Evolutionary conservation across 2,797 vertebrate species (phyloP).

Genomic region (Stomatorhinus walkeri): DNA sequence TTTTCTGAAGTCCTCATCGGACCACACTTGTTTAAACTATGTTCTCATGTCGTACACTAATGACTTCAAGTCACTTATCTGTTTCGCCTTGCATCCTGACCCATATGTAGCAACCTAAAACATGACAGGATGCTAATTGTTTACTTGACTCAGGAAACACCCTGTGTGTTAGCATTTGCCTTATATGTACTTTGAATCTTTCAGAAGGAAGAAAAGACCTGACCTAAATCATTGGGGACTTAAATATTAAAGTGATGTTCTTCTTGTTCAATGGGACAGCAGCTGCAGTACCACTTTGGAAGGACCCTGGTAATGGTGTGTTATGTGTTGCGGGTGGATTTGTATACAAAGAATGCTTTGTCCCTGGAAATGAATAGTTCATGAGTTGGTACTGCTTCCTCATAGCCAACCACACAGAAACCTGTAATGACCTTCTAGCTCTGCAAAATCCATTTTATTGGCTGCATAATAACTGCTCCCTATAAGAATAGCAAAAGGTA

Average conservation of each 20-base stretch:
- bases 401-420: background rate
- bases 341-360: background rate
- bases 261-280: background rate
- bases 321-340: background rate
- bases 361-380: background rate
- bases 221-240: background rate
- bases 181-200: background rate
- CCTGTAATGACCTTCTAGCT: background rate
- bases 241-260: background rate
- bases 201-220: background rate
- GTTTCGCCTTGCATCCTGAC: background rate
- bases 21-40: background rate
- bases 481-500: background rate
- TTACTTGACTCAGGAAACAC: background rate
- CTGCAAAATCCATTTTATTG: background rate
- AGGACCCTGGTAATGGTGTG: background rate
- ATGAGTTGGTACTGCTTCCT: background rate
- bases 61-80: background rate
- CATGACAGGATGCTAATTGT: background rate
- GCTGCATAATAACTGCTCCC: background rate
- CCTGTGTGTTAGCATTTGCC: background rate
- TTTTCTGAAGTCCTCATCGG: background rate
- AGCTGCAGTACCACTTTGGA: background rate
- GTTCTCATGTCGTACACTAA: background rate
- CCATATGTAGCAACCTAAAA: background rate